These are phyloP conservation scores for Luidia sarsii DNA, from an alignment of 53 echinoderm and acorn worm genomes.

Conservation along the genomic window DNA sequence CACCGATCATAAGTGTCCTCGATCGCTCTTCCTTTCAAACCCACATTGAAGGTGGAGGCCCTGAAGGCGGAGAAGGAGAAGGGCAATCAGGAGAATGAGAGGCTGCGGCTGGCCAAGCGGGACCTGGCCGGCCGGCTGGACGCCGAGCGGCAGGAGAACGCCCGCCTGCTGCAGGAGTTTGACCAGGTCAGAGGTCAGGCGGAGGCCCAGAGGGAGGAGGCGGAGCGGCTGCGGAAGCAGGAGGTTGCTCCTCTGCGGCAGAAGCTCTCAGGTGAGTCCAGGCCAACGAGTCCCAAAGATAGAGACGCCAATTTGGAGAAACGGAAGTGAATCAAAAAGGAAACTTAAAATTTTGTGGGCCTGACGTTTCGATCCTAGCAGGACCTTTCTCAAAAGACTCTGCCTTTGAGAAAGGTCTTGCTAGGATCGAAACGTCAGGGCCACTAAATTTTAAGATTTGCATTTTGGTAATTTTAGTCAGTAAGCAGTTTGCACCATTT, in stretches of 20 bases:
- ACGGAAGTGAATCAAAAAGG: neutral
- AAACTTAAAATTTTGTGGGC: too few species aligned
- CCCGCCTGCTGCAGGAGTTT: slow-evolving; percentile 21
- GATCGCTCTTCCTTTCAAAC: too few species aligned
- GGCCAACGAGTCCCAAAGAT: too few species aligned
- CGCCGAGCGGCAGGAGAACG: slow-evolving; percentile 56
- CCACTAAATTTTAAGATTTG: too few species aligned
- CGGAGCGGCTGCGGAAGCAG: slow-evolving; percentile 55
- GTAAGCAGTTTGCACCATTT: too few species aligned
- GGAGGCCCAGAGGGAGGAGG: slow-evolving; percentile 30
- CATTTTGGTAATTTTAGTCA: too few species aligned
- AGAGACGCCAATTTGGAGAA: neutral
- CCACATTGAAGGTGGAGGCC: slow-evolving; percentile 36
- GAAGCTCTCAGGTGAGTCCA: slow-evolving; percentile 60
- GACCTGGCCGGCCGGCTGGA: slow-evolving; percentile 70
- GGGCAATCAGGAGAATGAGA: slow-evolving; percentile 65
- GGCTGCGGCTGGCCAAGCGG: slow-evolving; percentile 50
- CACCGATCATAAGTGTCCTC: too few species aligned
- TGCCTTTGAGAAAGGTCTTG: too few species aligned
- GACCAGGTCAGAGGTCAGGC: slow-evolving; percentile 43
- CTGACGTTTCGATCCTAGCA: too few species aligned
- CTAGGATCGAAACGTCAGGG: too few species aligned
- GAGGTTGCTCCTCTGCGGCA: slow-evolving; percentile 50
- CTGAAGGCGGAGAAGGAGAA: slow-evolving; percentile 60
- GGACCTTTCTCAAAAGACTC: too few species aligned